These are phyloP conservation scores for Neoascia interrupta DNA, from an alignment of 2,888 invertebrate species.

Conservation along the genomic window DNA sequence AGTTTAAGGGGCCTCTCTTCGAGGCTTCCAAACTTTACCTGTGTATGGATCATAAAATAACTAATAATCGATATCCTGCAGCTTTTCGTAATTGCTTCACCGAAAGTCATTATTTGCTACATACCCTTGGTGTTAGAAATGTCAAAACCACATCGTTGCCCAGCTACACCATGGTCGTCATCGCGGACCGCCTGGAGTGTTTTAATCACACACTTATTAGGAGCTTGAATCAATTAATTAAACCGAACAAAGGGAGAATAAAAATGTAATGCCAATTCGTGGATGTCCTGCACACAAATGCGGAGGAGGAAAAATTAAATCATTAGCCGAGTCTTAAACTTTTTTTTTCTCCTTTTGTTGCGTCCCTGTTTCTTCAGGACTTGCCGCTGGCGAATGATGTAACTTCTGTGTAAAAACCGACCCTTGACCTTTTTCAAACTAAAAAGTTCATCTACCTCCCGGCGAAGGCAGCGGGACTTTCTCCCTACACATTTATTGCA, in stretches of 20 bases:
- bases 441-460: constrained; percentile 2
- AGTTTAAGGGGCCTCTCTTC: too few species aligned
- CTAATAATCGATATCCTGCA: too few species aligned
- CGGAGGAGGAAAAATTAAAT: constrained; percentile 4
- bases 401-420: background rate
- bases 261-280: background rate
- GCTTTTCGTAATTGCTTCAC: too few species aligned
- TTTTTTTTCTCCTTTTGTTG: background rate
- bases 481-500: background rate
- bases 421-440: background rate
- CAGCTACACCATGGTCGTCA: too few species aligned
- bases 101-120: too few species aligned
- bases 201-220: constrained; percentile 14
- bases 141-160: too few species aligned
- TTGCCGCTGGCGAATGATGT: background rate
- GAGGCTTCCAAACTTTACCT: too few species aligned
- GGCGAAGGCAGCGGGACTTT: too few species aligned
- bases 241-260: background rate
- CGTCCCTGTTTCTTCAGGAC: background rate
- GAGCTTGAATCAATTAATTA: constrained; percentile 11
- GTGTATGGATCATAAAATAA: too few species aligned
- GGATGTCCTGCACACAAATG: background rate
- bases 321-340: background rate
- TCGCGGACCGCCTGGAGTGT: background rate
- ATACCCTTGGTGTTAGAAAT: too few species aligned